Evolutionary conservation across 2,797 vertebrate species (phyloP).

Genomic region (Oryzias sinensis): DNA sequence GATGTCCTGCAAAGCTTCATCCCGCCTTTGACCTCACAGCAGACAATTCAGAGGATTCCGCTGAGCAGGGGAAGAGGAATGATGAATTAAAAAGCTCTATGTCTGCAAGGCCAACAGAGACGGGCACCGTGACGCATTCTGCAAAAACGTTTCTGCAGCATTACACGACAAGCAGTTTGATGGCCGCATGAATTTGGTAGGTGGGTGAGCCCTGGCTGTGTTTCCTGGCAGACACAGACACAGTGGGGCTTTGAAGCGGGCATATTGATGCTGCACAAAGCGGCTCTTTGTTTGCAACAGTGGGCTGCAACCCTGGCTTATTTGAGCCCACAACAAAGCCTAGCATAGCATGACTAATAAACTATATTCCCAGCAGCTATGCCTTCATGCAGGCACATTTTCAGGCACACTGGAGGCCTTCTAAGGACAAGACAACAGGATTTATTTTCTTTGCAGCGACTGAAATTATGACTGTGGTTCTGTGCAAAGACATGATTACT

Average conservation of each 20-base stretch:
- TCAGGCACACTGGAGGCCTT: slow-evolving; percentile 51
- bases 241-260: slow-evolving; percentile 27
- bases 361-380: slow-evolving; percentile 42
- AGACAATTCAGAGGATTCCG: slow-evolving; percentile 32
- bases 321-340: slow-evolving; percentile 25
- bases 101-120: slow-evolving; percentile 1
- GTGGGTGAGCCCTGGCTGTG: slow-evolving; percentile 80
- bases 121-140: neutral
- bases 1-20: slow-evolving; percentile 11
- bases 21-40: slow-evolving; percentile 15
- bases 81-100: slow-evolving; percentile 4
- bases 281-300: slow-evolving; percentile 63
- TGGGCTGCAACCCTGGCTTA: slow-evolving; percentile 28
- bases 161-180: slow-evolving; percentile 70
- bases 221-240: slow-evolving; percentile 56
- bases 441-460: slow-evolving; percentile 27
- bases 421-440: slow-evolving; percentile 56
- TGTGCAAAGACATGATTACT: slow-evolving; percentile 22
- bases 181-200: slow-evolving; percentile 83
- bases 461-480: slow-evolving; percentile 19
- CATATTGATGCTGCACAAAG: slow-evolving; percentile 62
- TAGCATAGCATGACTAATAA: slow-evolving; percentile 24
- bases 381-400: slow-evolving; percentile 23
- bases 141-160: neutral
- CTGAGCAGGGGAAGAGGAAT: slow-evolving; percentile 11